phyloP scores from a whole-genome alignment of 2,113 vertebrate species.

The Toxostoma redivivum region DNA sequence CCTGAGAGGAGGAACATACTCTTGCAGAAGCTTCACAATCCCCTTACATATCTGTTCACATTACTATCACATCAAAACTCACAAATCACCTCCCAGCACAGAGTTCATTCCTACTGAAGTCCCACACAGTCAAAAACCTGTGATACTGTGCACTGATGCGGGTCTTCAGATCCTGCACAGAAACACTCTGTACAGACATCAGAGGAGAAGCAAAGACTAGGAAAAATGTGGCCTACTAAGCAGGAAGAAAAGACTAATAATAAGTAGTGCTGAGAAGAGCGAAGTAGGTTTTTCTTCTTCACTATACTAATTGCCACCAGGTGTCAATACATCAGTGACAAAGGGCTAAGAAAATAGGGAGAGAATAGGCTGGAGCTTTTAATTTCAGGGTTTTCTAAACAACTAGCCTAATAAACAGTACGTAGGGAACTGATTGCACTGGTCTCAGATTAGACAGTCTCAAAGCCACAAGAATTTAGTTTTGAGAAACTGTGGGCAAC shows the following conservation, averaged over 20 bases:
- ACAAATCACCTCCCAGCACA: background rate
- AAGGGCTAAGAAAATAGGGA: background rate
- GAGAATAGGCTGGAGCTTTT: background rate
- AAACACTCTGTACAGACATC: background rate
- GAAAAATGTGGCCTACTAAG: background rate
- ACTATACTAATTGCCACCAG: background rate
- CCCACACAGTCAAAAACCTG: background rate
- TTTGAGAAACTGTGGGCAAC: background rate
- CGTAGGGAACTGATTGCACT: background rate
- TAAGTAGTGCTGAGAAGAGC: background rate
- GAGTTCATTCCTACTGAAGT: background rate
- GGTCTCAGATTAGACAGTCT: background rate
- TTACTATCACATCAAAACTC: background rate
- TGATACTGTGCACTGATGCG: background rate
- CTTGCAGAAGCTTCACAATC: background rate
- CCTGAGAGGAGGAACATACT: background rate
- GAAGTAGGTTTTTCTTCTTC: background rate
- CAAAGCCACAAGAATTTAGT: background rate
- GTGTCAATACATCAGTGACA: background rate
- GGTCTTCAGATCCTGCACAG: background rate
- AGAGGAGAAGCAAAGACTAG: background rate
- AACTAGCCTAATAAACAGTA: background rate
- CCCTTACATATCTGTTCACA: background rate
- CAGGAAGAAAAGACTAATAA: background rate
- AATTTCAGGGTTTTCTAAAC: background rate